Base-by-base conservation (phyloP, 1,140 invertebrate species). In the Druon quercuslanigerum region DNA sequence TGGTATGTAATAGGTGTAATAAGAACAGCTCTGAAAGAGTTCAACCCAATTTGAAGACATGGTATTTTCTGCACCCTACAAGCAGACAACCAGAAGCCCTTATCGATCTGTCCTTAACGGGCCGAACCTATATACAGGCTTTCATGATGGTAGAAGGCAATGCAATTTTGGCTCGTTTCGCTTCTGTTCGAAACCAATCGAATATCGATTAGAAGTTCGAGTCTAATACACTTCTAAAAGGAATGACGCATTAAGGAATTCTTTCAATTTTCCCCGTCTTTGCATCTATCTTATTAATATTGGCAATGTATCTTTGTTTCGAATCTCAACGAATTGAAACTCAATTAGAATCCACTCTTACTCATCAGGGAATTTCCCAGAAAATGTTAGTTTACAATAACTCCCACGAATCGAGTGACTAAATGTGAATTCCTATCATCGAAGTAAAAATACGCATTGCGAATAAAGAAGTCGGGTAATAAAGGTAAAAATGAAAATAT, bases 11-110 rank as follows among this genome's bases (percentile, higher is more conserved):
- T 66, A 66, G 25, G 57, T 66, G 57, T 66, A 66, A 66, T 66
- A 66, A 66, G 57, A 66, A 25, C 14, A 40, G 60, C 33, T 66
- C 40, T 40, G 3, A 40, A 40, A 66, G 25, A 66, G 20, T 66
- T 66, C 16, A 66, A 66, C 57, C 40, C 25, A 66, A 66, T 66
- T 66, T 66, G 25, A 40, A 66, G 57, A 66, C 25, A 16, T 66
- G 25, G 16, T 66, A 40, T 66, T 57, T 66, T 66, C 40, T 2
- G 14, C 12, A n/a, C 25, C n/a, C 40, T 56, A 40, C 9, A 40
- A 66, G 60, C 16, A 66, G 60, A 46, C 60, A 66, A 66, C 60
- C 60, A 66, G 60, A 40, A 66, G 60, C 60, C 60, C 60, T 40
- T 66, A 66, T 66, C 60, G 60, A 66, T 66, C 60, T 66, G 25